Percentiles rank a stretch among this genome's conserved stretches.
phyloP scores from a whole-genome alignment of 2,113 vertebrate species.

The Siniperca knerii region DNA sequence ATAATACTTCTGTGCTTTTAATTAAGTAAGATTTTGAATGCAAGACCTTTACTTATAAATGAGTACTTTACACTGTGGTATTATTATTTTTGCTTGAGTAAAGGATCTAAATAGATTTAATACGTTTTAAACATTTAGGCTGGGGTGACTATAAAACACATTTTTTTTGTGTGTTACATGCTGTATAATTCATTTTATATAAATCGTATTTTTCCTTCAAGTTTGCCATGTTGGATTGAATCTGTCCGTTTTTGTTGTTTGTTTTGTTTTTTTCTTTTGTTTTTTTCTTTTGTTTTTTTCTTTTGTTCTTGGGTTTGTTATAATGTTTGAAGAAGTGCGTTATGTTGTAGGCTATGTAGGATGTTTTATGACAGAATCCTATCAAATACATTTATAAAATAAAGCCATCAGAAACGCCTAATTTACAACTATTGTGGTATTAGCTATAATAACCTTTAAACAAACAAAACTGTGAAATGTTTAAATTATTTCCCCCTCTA shows the following conservation, averaged over 20 bases:
- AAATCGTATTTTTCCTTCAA: neutral
- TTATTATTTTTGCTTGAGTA: neutral
- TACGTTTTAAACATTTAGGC: neutral
- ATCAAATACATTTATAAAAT: neutral
- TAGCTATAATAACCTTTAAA: neutral
- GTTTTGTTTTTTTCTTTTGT: neutral
- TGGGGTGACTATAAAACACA: neutral
- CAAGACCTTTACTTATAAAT: neutral
- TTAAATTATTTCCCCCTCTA: too few relatives aligned
- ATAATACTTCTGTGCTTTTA: neutral
- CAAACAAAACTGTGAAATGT: neutral
- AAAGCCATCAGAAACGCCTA: neutral
- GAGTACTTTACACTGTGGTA: neutral
- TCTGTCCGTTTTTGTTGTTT: neutral
- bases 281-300: too few relatives aligned
- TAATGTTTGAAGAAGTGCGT: neutral
- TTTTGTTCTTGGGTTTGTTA: neutral
- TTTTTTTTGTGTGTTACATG: neutral
- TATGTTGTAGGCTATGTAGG: neutral
- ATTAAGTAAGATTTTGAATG: neutral
- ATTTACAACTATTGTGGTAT: neutral
- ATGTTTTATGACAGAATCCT: too few relatives aligned
- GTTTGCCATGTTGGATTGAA: neutral
- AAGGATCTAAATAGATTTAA: neutral
- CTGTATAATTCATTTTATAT: neutral